Evolutionary conservation across 30 jellyfish, hydroid and myxozoan genomes (phyloP).

Genomic region (Hydractinia echinata): DNA sequence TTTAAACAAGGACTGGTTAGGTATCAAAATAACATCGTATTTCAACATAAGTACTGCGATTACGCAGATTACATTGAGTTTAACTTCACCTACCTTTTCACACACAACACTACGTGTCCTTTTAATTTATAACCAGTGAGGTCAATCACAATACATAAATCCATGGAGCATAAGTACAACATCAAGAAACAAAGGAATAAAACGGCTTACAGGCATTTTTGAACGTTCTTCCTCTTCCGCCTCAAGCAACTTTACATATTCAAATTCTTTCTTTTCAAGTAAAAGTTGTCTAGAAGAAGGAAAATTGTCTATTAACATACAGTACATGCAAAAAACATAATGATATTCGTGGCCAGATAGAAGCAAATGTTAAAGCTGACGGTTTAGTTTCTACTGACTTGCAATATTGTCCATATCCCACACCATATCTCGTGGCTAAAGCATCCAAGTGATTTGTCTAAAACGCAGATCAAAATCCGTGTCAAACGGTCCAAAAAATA

Average conservation of each 20-base stretch:
- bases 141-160: no score
- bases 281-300: conserved; percentile 53
- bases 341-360: neutral
- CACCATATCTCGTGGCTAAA: conserved; percentile 74
- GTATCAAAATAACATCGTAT: neutral
- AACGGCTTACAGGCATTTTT: conserved; percentile 68
- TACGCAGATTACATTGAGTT: no score
- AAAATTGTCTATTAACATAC: neutral
- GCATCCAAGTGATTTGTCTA: conserved; percentile 57
- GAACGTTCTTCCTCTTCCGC: conserved; percentile 92
- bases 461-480: neutral
- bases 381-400: conserved; percentile 34
- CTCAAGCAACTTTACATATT: conserved; percentile 68
- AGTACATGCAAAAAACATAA: neutral
- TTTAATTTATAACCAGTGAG: neutral
- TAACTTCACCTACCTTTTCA: no score
- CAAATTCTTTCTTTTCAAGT: conserved; percentile 76
- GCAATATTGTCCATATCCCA: conserved; percentile 66
- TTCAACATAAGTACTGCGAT: no score
- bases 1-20: no score
- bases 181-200: no score
- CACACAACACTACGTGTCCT: neutral
- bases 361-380: neutral
- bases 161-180: no score
- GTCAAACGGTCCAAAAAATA: no score